phyloP scores from a whole-genome alignment of 2,113 vertebrate genomes.

The Loxodonta africana region DNA sequence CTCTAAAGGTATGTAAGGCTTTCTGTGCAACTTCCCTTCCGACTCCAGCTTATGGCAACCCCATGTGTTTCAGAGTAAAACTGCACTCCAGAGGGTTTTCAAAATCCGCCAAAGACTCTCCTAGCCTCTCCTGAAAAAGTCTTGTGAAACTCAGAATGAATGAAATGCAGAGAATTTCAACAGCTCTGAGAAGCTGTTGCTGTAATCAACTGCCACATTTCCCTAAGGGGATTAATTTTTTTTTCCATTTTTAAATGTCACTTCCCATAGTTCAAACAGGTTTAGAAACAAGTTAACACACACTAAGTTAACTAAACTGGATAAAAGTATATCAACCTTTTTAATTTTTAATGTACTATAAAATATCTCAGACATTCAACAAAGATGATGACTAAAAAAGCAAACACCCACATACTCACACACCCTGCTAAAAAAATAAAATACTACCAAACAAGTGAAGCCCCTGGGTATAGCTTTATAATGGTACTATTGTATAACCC shows the following conservation, averaged over 20 bases:
- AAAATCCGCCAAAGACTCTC: neutral
- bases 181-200: neutral
- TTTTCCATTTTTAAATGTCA: neutral
- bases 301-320: neutral
- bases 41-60: too few relatives aligned
- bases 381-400: neutral
- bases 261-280: neutral
- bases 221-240: neutral
- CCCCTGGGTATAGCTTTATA: neutral
- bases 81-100: too few relatives aligned
- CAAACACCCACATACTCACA: neutral
- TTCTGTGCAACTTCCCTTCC: too few relatives aligned
- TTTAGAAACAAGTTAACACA: neutral
- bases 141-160: neutral
- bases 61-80: too few relatives aligned
- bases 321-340: neutral
- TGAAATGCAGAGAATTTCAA: constrained; percentile 37
- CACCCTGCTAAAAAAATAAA: constrained; percentile 6
- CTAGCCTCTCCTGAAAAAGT: neutral
- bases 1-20: neutral
- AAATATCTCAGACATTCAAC: constrained; percentile 16
- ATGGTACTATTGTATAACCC: neutral
- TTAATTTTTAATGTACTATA: neutral
- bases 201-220: neutral
- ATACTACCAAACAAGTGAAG: neutral